Evolutionary conservation across 2,888 invertebrate species (phyloP).

Genomic region (Xylocampa areola): DNA sequence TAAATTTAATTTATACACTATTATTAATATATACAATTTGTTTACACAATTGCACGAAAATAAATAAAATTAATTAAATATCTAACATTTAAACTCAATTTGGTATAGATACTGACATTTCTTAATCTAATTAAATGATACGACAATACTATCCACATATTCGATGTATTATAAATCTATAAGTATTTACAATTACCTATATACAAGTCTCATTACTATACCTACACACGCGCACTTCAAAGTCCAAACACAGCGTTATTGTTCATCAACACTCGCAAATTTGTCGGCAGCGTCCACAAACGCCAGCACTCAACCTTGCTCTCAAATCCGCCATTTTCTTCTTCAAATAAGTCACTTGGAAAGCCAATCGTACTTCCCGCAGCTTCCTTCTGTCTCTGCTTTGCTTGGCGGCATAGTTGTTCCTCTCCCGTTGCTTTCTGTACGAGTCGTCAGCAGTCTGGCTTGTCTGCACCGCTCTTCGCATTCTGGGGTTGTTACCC

Average conservation of each 20-base stretch:
- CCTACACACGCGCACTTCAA: constrained; percentile 4
- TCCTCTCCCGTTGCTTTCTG: constrained; percentile 96
- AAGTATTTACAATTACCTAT: constrained; percentile 26
- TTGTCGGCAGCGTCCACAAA: constrained; percentile 66
- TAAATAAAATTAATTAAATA: constrained; percentile 14
- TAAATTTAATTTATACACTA: constrained; percentile 29
- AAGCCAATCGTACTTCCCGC: constrained; percentile 97
- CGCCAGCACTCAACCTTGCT: constrained; percentile 91
- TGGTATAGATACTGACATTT: background rate
- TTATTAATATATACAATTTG: constrained; percentile 11
- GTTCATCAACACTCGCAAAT: constrained; percentile 58
- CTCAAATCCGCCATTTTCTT: constrained; percentile 95
- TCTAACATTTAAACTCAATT: constrained; percentile 3
- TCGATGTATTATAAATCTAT: background rate
- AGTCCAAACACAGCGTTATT: constrained; percentile 21
- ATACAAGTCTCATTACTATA: background rate
- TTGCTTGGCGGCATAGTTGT: constrained; percentile 98
- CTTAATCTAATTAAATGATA: background rate
- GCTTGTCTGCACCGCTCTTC: constrained; percentile 85
- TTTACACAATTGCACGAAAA: constrained; percentile 50
- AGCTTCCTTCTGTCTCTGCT: constrained; percentile 96
- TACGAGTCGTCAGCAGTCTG: constrained; percentile 93
- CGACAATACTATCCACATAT: background rate
- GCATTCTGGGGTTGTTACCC: constrained; percentile 92
- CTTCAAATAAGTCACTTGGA: constrained; percentile 96